Base-by-base conservation (phyloP, 2,113 vertebrate genomes). In the Sclerurus mexicanus region DNA sequence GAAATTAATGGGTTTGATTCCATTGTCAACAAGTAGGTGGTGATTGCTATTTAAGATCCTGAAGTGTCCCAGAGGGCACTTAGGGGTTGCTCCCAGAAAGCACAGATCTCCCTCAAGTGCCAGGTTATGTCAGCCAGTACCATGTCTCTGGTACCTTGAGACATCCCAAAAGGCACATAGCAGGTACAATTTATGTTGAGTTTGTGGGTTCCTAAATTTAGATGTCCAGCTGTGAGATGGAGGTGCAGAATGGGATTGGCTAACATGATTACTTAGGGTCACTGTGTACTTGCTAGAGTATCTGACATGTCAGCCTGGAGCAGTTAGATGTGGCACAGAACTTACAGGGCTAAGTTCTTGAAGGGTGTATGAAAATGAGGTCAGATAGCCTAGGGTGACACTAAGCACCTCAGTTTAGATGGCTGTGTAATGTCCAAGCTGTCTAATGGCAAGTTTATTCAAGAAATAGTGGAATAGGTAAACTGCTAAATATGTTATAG, bases 401-500 rank as follows among this genome's bases (percentile, higher is more conserved):
- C 4, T 37, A 23, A 52, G 12, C 28, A 50, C 10, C n/a, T 50
- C 28, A 25, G 23, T 67, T 88, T 59, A 71, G 42, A 42, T 7
- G 88, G 6, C 6, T 62, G 3, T 58, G 62, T 42, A 55, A 84
- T 52, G 78, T 79, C 73, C 33, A 95, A 93, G 27, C 14, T 88
- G 5, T 58, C 52, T 79, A 89, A 75, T 87, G 44, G 21, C 47
- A 92, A 94, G 42, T 63, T 88, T 87, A 84, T 91, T 95, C 79
- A 87, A 94, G 64, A 92, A 90, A 90, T 63, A 66, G n/a, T 67
- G 49, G 68, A 88, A 47, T 52, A 90, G 27, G 2, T 35, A 66
- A 91, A 84, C 46, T 73, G 44, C 6, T 86, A 86, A 84, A 87
- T 96, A 93, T 47, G 63, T 92, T 86, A 95, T 22, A 30, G 44